phyloP scores from a whole-genome alignment of 2,797 vertebrate species.

The Pseudocheirus occidentalis region DNA sequence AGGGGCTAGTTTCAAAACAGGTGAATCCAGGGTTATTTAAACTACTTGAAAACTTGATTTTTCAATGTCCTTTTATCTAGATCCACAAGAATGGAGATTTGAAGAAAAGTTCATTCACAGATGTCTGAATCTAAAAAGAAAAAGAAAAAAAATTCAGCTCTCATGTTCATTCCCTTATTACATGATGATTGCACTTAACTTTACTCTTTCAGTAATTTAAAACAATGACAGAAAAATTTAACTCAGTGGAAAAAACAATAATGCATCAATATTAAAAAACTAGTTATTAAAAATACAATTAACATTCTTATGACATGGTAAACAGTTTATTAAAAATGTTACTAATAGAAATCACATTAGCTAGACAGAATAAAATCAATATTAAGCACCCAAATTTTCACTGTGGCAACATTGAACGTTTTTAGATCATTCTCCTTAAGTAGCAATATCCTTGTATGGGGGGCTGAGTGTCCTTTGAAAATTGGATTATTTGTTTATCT shows the following conservation, averaged over 20 bases:
- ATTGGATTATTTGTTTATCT: conserved; percentile 76
- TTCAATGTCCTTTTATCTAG: conserved; percentile 69
- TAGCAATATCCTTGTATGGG: conserved; percentile 17
- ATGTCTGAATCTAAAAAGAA: conserved; percentile 72
- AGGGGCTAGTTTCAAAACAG: conserved; percentile 37
- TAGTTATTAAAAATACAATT: not conserved
- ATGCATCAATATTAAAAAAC: not conserved
- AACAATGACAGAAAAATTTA: not conserved
- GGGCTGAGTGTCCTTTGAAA: conserved; percentile 64
- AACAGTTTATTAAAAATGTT: not conserved
- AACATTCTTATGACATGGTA: not conserved
- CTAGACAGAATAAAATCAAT: not conserved
- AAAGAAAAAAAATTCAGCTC: conserved; percentile 30
- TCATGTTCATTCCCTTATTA: conserved; percentile 46
- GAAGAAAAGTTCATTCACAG: conserved; percentile 71
- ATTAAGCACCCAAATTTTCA: not conserved
- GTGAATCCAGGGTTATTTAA: conserved; percentile 68
- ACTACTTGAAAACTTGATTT: conserved; percentile 60
- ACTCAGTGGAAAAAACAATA: conserved; percentile 38
- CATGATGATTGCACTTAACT: conserved; percentile 55
- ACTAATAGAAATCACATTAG: not conserved
- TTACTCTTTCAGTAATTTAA: conserved; percentile 5
- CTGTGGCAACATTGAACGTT: not conserved
- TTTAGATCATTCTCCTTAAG: not conserved
- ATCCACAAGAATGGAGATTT: conserved; percentile 69